These are phyloP conservation scores for Alcis repandata DNA, from an alignment of 2,888 invertebrate genomes.

Conservation along the genomic window DNA sequence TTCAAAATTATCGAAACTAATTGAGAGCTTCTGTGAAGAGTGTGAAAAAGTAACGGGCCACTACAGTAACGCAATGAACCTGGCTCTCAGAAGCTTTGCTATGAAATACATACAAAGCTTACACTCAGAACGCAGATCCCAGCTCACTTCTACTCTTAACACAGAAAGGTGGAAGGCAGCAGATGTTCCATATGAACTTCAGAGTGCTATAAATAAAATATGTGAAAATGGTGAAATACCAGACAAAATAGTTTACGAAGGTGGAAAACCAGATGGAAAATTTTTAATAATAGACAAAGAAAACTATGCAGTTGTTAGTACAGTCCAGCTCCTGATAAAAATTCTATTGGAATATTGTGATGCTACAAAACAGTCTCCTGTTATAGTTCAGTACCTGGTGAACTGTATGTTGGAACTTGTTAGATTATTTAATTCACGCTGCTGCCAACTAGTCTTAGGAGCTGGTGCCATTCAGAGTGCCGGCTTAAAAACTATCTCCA, in stretches of 20 bases:
- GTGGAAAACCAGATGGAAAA: constrained; percentile 81
- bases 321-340: constrained; percentile 94
- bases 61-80: constrained; percentile 92
- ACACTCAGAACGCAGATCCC: constrained; percentile 95
- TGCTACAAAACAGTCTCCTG: constrained; percentile 91
- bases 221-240: constrained; percentile 84
- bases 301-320: constrained; percentile 92
- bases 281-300: constrained; percentile 89
- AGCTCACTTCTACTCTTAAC: constrained; percentile 94
- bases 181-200: constrained; percentile 96
- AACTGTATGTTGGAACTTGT: constrained; percentile 95
- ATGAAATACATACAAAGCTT: constrained; percentile 96
- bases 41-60: constrained; percentile 92
- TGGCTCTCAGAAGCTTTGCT: constrained; percentile 95
- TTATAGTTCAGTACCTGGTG: constrained; percentile 92
- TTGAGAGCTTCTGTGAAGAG: constrained; percentile 92
- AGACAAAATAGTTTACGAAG: constrained; percentile 64
- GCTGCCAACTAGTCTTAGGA: constrained; percentile 97
- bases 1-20: constrained; percentile 90
- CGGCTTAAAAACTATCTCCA: constrained; percentile 97
- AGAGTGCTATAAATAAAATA: constrained; percentile 92
- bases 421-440: constrained; percentile 94
- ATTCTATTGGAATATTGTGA: constrained; percentile 97
- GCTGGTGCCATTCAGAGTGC: constrained; percentile 98
- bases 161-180: constrained; percentile 97